Percentiles rank a stretch among this genome's conserved stretches.
phyloP scores from a whole-genome alignment of 1,140 invertebrate genomes.

The Leptopilina clavipes region DNA sequence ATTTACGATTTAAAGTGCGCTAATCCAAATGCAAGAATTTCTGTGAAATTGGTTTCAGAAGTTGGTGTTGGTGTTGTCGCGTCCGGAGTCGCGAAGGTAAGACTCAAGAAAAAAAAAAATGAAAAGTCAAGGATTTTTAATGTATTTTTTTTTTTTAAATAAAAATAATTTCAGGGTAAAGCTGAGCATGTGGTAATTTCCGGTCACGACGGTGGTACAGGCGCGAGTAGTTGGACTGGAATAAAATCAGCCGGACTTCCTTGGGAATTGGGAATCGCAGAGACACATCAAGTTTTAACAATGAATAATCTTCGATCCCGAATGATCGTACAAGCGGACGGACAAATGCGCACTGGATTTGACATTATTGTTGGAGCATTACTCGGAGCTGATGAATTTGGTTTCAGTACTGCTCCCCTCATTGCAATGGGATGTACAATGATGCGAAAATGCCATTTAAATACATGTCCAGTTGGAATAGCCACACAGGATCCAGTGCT shows the following conservation, averaged over 20 bases:
- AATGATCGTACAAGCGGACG: constrained; percentile 96
- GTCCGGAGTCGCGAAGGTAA: constrained; percentile 95
- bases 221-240: constrained; percentile 97
- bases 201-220: constrained; percentile 98
- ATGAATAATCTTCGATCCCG: constrained; percentile 96
- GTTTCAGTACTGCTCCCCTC: constrained; percentile 98
- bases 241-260: constrained; percentile 96
- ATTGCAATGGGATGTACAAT: constrained; percentile 99
- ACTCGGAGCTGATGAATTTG: constrained; percentile 98
- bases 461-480: constrained; percentile 99
- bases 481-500: constrained; percentile 97
- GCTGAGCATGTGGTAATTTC: constrained; percentile 99
- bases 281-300: constrained; percentile 97
- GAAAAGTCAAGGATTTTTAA: too few species aligned
- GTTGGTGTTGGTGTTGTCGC: constrained; percentile 99
- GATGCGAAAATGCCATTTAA: constrained; percentile 99
- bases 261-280: constrained; percentile 97
- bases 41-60: constrained; percentile 98
- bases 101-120: too few species aligned
- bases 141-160: constrained; percentile 36
- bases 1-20: constrained; percentile 99
- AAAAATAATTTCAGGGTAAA: constrained; percentile 81
- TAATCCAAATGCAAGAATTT: constrained; percentile 96
- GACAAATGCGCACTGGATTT: constrained; percentile 94
- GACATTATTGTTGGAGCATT: constrained; percentile 98